These are phyloP conservation scores for Pegoplata infirma DNA, from an alignment of 2,888 invertebrate species.

Conservation along the genomic window DNA sequence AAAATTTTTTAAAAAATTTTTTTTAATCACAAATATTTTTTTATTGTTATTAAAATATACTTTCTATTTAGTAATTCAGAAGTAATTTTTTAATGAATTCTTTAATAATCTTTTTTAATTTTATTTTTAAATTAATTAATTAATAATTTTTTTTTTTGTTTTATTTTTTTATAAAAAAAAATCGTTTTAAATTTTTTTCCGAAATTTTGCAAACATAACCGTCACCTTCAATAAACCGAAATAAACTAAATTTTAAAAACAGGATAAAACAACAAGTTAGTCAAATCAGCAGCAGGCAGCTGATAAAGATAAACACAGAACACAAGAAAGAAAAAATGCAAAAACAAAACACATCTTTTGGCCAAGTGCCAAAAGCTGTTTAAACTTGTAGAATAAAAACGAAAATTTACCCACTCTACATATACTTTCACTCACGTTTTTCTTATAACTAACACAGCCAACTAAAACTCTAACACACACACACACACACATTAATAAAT, in stretches of 20 bases:
- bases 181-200: background rate
- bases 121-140: no score
- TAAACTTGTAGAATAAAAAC: background rate
- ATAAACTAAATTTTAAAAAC: constrained; percentile 45
- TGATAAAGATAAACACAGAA: background rate
- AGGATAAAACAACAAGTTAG: constrained; percentile 42
- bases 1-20: no score
- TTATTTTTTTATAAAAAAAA: background rate
- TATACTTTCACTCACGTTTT: background rate
- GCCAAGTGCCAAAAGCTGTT: constrained; percentile 44
- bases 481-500: constrained; percentile 7
- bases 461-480: no score
- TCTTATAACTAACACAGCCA: no score
- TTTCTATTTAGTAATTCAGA: no score
- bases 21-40: no score
- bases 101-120: no score
- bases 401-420: background rate
- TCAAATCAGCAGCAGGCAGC: background rate
- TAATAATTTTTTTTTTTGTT: background rate
- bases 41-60: no score
- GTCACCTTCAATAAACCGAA: constrained; percentile 40
- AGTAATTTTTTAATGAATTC: no score
- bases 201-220: constrained; percentile 11
- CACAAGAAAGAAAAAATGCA: background rate
- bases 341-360: constrained; percentile 17